phyloP scores from a whole-genome alignment of 2,797 vertebrate species.

The Clarias platycephalus region DNA sequence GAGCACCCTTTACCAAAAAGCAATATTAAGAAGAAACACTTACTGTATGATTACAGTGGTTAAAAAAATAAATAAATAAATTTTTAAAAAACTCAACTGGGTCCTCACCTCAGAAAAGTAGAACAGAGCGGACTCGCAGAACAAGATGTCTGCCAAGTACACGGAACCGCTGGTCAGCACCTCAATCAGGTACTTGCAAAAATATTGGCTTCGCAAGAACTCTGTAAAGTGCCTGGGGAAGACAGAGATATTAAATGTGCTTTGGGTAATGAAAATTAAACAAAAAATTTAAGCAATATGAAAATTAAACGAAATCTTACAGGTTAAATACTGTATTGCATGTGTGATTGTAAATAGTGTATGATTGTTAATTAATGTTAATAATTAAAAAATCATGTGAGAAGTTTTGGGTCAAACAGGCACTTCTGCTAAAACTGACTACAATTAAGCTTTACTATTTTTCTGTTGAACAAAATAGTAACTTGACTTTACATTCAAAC shows the following conservation, averaged over 20 bases:
- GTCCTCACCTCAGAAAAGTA: conserved; percentile 95
- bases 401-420: neutral
- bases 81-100: neutral
- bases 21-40: neutral
- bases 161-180: conserved; percentile 98
- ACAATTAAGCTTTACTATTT: neutral
- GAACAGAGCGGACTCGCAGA: conserved; percentile 97
- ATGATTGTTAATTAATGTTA: neutral
- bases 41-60: neutral
- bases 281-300: neutral
- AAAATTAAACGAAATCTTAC: neutral
- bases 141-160: conserved; percentile 97
- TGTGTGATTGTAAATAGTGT: neutral
- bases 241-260: conserved; percentile 40
- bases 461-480: neutral
- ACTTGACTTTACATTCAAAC: neutral
- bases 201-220: conserved; percentile 95
- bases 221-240: conserved; percentile 92
- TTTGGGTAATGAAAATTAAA: neutral
- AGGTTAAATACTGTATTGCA: neutral
- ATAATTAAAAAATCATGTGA: neutral
- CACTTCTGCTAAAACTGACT: neutral
- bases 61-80: neutral
- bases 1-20: no score
- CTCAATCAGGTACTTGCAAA: conserved; percentile 99